These are phyloP conservation scores for Adelphocoris suturalis DNA, from an alignment of 2,888 invertebrate genomes.

Conservation along the genomic window DNA sequence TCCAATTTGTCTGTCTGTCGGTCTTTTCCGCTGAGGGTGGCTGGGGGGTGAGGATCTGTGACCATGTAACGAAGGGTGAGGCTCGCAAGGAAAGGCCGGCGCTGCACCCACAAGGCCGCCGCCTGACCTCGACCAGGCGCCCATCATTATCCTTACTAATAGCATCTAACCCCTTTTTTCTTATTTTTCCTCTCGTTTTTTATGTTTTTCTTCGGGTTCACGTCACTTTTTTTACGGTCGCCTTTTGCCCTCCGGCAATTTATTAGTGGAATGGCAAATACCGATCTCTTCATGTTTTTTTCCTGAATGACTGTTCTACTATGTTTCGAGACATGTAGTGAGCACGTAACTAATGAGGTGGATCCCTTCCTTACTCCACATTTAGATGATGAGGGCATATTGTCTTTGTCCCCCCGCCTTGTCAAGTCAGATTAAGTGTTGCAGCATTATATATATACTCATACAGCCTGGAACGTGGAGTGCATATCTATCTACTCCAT, in stretches of 20 bases:
- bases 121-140: constrained; percentile 63
- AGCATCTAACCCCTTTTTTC: constrained; percentile 57
- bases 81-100: constrained; percentile 56
- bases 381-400: too few relatives aligned
- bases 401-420: too few relatives aligned
- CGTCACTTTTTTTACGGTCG: constrained; percentile 24
- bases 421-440: too few relatives aligned
- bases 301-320: background rate
- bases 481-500: too few relatives aligned
- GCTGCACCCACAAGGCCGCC: constrained; percentile 59
- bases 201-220: constrained; percentile 13
- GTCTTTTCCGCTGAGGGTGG: background rate
- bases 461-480: too few relatives aligned
- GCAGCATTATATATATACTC: too few relatives aligned
- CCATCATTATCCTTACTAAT: constrained; percentile 65
- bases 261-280: constrained; percentile 15
- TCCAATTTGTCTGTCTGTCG: too few relatives aligned
- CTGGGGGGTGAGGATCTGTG: background rate
- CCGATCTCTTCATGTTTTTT: background rate
- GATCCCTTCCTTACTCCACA: too few relatives aligned
- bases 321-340: too few relatives aligned
- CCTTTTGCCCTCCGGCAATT: constrained; percentile 7
- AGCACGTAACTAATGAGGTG: too few relatives aligned
- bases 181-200: constrained; percentile 12
- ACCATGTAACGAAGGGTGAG: constrained; percentile 47